phyloP scores from a whole-genome alignment of 2,113 vertebrate species.

The Tylochromis polylepis region DNA sequence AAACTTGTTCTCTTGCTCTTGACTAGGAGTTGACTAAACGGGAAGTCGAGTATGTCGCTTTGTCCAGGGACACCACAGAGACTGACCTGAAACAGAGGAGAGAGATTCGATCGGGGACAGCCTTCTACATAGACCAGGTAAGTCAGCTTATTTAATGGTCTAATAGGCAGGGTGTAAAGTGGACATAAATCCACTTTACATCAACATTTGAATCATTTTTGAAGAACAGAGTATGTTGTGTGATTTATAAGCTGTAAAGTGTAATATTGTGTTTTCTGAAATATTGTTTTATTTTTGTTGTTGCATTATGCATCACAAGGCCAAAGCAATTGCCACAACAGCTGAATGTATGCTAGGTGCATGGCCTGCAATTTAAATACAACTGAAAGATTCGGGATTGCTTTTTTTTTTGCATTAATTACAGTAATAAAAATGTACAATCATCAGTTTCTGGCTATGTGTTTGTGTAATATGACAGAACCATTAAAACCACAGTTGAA shows the following conservation, averaged over 20 bases:
- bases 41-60: constrained; percentile 90
- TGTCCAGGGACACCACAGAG: constrained; percentile 95
- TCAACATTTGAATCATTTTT: background rate
- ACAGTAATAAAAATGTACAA: background rate
- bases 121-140: constrained; percentile 95
- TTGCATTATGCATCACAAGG: background rate
- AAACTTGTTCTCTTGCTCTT: background rate
- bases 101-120: constrained; percentile 89
- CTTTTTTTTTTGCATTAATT: background rate
- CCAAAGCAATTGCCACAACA: background rate
- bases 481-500: background rate
- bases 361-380: background rate
- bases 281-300: background rate
- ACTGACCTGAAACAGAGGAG: constrained; percentile 94
- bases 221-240: background rate
- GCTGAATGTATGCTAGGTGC: background rate
- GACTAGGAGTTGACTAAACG: constrained; percentile 88
- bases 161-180: background rate
- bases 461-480: background rate
- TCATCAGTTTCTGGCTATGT: background rate
- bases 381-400: background rate
- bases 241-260: background rate
- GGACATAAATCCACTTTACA: background rate
- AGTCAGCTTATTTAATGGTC: background rate
- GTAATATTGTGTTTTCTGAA: background rate